Evolutionary conservation across 2,888 invertebrate genomes (phyloP), one percentile per base, ranked within the genome.

Genomic region (Dicranocentrus wangi): DNA sequence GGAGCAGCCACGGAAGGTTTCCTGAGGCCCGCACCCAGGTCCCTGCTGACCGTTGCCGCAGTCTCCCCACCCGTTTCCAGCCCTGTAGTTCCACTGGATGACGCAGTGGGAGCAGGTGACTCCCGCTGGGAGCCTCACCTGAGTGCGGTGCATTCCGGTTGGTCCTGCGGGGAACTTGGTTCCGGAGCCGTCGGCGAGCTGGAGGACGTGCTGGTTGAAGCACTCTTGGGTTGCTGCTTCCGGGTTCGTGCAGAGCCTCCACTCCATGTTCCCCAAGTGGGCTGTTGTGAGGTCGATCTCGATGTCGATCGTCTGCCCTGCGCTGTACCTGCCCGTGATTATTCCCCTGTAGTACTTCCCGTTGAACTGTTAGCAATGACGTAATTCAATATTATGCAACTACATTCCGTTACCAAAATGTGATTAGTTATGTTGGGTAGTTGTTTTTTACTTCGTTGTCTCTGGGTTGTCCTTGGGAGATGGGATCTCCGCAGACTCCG

Each of bases 141-240:
- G 28, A 5, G 83, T 69, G 7, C 47, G 15, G 53, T 83, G 76
- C 72, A 21, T 61, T 25, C 82, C 78, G 13, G 55, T 42, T 0
- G 17, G 39, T 1, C 89, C 85, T 0, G 76, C 53, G 82, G 88
- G 89, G 23, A 82, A 83, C 66, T 85, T 83, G 3, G 86, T 87
- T 1, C 88, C 88, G 2, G 88, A 89, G 69, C 90, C 87, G 27
- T 70, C 58, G 25, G 75, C 71, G 15, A 71, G 43, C 32, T 82
- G 72, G 2, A 82, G 68, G 0, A 82, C 66, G 21, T 82, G 58
- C 47, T 63, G 60, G 19, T 77, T 77, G 17, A 77, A 82, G 39
- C 82, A 82, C 3, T 27, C 39, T 32, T 82, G 82, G n/a, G 43
- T 77, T 23, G 71, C 76, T 1, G 27, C 25, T 8, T 32, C 19